phyloP scores from a whole-genome alignment of 2,888 invertebrate species.

The Romanomermis culicivorax region DNA sequence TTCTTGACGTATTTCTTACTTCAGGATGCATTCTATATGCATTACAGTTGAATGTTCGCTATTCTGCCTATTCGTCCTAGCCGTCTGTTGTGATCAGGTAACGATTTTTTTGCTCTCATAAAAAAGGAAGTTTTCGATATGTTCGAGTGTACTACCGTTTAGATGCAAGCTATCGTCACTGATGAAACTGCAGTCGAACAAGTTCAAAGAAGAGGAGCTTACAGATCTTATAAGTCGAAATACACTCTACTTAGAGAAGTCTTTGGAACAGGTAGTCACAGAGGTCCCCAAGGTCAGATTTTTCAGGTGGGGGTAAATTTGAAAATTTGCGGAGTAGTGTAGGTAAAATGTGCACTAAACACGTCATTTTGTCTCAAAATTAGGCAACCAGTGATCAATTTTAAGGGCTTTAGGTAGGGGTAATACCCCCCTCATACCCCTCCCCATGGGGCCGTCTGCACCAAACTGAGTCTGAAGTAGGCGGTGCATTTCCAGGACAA shows the following conservation, averaged over 20 bases:
- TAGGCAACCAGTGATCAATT: no score
- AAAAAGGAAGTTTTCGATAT: not conserved
- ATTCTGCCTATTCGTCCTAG: slow-evolving; percentile 66
- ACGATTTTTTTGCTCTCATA: not conserved
- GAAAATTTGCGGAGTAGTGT: no score
- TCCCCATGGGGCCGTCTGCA: no score
- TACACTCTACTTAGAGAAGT: slow-evolving; percentile 50
- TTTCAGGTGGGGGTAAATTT: no score
- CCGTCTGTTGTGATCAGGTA: slow-evolving; percentile 54
- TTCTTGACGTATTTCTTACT: no score
- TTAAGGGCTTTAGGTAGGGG: no score
- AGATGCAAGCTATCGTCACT: slow-evolving; percentile 56
- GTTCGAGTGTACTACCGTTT: slow-evolving; percentile 24
- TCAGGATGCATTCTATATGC: slow-evolving; percentile 58
- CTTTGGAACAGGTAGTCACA: slow-evolving; percentile 45
- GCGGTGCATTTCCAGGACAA: no score
- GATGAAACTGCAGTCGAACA: slow-evolving; percentile 66
- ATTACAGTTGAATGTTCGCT: slow-evolving; percentile 55
- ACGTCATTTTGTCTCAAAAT: no score
- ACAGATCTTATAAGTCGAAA: slow-evolving; percentile 36
- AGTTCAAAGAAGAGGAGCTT: slow-evolving; percentile 39
- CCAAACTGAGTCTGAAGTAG: no score
- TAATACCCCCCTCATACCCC: no score
- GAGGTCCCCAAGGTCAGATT: no score
- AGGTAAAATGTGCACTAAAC: no score